Evolutionary conservation across 2,113 vertebrate species (phyloP).

Genomic region (Nibea albiflora): DNA sequence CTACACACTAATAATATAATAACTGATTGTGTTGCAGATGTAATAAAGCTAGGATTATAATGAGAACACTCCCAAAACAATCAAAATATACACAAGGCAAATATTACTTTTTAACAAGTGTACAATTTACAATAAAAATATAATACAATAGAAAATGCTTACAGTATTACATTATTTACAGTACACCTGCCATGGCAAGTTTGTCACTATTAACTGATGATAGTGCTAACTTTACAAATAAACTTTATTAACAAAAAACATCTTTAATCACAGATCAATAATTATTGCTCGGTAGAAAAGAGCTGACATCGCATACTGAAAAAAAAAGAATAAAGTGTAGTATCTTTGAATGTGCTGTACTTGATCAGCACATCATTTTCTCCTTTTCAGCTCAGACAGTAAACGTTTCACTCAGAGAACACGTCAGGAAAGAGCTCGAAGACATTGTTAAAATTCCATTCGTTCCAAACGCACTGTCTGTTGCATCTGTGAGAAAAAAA

Average conservation of each 20-base stretch:
- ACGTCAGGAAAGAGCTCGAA: constrained; percentile 73
- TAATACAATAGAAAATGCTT: constrained; percentile 7
- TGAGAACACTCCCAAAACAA: neutral
- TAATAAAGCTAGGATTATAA: constrained; percentile 18
- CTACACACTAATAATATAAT: neutral
- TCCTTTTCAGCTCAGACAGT: constrained; percentile 50
- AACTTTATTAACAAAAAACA: neutral
- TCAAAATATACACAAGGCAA: constrained; percentile 33
- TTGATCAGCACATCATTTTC: neutral
- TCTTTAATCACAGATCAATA: constrained; percentile 1
- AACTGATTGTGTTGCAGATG: constrained; percentile 28
- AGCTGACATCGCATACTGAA: neutral
- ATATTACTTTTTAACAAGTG: constrained; percentile 17
- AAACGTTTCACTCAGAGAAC: constrained; percentile 61
- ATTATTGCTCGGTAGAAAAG: constrained; percentile 8
- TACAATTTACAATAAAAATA: constrained; percentile 44
- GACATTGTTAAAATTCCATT: constrained; percentile 82
- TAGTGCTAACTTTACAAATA: constrained; percentile 27
- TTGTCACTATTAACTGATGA: constrained; percentile 27
- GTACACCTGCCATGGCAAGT: constrained; percentile 28
- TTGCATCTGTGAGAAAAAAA: constrained; percentile 72
- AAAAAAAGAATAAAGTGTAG: neutral
- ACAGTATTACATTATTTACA: constrained; percentile 36
- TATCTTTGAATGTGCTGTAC: neutral
- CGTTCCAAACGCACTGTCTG: constrained; percentile 66